phyloP scores from a whole-genome alignment of 2,113 vertebrate genomes.

The Sorex fumeus region DNA sequence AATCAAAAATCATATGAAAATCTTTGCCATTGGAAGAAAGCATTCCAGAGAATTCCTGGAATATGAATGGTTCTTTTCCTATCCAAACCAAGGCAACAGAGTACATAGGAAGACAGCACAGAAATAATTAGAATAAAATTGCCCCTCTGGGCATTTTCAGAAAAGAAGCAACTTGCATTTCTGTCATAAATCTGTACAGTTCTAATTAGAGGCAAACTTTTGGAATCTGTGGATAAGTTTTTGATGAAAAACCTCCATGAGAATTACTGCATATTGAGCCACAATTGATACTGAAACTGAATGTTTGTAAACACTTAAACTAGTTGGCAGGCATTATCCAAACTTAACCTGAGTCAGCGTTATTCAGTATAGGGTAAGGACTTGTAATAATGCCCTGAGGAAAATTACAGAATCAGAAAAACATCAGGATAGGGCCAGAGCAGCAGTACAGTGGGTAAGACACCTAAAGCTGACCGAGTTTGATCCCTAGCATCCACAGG shows the following conservation, averaged over 20 bases:
- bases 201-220: not conserved
- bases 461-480: not conserved
- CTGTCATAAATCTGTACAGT: not conserved
- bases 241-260: not conserved
- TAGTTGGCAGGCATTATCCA: not conserved
- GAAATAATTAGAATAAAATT: conserved; percentile 29
- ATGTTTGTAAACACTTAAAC: conserved; percentile 19
- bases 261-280: not conserved
- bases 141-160: not conserved
- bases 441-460: not conserved
- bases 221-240: not conserved
- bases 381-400: not conserved
- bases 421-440: not conserved
- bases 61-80: not conserved
- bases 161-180: conserved; percentile 11
- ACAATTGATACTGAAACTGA: not conserved
- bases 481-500: too few relatives aligned
- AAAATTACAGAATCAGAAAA: not conserved
- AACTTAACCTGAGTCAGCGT: not conserved
- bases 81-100: not conserved
- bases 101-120: not conserved
- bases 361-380: not conserved
- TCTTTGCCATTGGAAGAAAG: conserved; percentile 17
- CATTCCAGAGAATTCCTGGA: not conserved
- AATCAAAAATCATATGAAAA: too few relatives aligned